Conservation (phyloP, 2,797 vertebrate species). For the Scolopax bukidnonensis region DNA sequence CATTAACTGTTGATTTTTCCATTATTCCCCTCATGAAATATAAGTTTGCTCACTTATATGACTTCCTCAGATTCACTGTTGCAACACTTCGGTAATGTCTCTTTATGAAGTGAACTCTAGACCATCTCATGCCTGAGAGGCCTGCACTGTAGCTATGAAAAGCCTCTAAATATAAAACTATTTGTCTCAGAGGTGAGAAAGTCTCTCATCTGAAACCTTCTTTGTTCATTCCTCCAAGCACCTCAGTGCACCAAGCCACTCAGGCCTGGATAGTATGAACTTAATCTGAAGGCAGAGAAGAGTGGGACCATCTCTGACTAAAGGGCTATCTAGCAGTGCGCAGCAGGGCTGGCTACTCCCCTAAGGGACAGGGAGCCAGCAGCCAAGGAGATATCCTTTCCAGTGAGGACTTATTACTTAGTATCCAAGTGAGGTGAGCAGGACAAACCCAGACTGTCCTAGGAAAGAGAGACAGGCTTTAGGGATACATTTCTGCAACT, state of each 20-base stretch:
- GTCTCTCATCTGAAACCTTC: neutral
- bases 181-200: neutral
- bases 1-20: neutral
- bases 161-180: neutral
- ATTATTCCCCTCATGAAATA: neutral
- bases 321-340: neutral
- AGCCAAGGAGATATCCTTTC: neutral
- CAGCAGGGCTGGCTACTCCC: neutral
- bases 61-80: neutral
- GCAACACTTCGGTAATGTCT: neutral
- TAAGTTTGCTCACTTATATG: neutral
- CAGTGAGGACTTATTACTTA: neutral
- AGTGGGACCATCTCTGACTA: neutral
- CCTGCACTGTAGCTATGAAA: neutral
- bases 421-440: neutral
- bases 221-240: neutral
- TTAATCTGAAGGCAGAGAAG: neutral
- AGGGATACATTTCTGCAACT: neutral
- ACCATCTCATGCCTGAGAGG: neutral
- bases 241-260: rapidly evolving
- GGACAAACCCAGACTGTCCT: neutral
- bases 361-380: neutral
- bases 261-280: neutral
- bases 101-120: neutral
- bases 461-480: neutral